These are phyloP conservation scores for Trididemnum miniatum DNA, from an alignment of 23 tunicate species.

Conservation along the genomic window DNA sequence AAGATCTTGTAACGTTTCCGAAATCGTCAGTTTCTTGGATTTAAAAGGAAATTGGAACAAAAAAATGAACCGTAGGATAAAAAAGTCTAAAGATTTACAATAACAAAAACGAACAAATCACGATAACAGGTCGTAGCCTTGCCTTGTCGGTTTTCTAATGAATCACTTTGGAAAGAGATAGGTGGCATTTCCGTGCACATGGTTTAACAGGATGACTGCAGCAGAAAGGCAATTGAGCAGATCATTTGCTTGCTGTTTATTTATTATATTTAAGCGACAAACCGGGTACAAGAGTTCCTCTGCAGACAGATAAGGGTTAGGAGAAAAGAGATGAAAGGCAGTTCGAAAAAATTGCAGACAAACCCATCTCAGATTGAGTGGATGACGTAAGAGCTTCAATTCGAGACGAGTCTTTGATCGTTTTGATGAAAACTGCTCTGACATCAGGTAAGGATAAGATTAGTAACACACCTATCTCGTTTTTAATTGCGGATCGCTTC, in stretches of 20 bases:
- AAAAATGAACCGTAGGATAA: no score
- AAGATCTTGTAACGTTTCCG: no score
- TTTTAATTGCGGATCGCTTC: background rate
- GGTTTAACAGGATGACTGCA: constrained; percentile 10
- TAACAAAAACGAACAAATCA: no score
- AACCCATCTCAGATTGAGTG: background rate
- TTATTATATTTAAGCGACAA: background rate
- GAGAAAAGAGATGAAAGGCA: constrained; percentile 20
- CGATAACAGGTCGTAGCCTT: no score
- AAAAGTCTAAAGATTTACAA: no score
- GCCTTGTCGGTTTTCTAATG: no score
- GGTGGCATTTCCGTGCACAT: background rate
- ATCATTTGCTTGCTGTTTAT: background rate
- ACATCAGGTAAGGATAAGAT: background rate
- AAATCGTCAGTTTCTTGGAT: no score
- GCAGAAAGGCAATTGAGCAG: background rate
- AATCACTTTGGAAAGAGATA: background rate
- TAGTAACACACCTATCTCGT: background rate
- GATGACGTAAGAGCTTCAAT: constrained; percentile 17
- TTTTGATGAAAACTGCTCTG: background rate
- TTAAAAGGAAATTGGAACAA: no score
- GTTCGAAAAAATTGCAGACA: constrained; percentile 34
- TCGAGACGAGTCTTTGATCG: constrained; percentile 9
- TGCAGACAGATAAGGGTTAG: constrained; percentile 24
- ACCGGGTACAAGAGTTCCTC: background rate